Evolutionary conservation across 2,113 vertebrate species (phyloP).

Genomic region (Chionis minor): DNA sequence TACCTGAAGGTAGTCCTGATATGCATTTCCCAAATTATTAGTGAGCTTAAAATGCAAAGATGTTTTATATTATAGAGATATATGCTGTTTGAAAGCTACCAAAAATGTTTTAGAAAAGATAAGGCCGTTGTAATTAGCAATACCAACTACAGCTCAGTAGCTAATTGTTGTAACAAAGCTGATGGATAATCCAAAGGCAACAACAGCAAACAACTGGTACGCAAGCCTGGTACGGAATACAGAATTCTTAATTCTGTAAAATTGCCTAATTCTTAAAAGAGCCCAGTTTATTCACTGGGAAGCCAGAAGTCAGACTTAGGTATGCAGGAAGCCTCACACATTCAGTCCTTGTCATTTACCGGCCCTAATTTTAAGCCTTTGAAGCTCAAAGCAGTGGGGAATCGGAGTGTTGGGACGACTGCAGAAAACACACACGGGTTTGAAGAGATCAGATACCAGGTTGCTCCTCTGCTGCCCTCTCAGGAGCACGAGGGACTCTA

Average conservation of each 20-base stretch:
- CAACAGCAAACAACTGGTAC: rapidly evolving
- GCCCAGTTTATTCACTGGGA: neutral
- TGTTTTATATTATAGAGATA: neutral
- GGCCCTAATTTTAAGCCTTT: neutral
- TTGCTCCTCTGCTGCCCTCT: neutral
- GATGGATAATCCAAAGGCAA: neutral
- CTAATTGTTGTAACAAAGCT: rapidly evolving
- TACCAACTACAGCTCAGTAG: neutral
- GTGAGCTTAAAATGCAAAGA: neutral
- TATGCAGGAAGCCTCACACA: rapidly evolving
- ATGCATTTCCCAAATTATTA: rapidly evolving
- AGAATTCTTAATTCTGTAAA: neutral
- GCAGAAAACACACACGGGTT: neutral
- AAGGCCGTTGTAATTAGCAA: neutral
- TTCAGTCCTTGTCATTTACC: neutral
- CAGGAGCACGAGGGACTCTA: neutral
- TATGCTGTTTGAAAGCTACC: neutral
- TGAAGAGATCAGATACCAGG: neutral
- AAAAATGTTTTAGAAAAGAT: neutral
- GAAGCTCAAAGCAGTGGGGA: neutral
- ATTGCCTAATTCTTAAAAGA: no score
- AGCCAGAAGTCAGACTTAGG: neutral
- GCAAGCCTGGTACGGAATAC: neutral
- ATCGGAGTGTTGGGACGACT: neutral
- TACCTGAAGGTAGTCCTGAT: neutral